These are phyloP conservation scores for Stegana nigrithorax DNA, from an alignment of 2,888 invertebrate genomes.

Conservation along the genomic window DNA sequence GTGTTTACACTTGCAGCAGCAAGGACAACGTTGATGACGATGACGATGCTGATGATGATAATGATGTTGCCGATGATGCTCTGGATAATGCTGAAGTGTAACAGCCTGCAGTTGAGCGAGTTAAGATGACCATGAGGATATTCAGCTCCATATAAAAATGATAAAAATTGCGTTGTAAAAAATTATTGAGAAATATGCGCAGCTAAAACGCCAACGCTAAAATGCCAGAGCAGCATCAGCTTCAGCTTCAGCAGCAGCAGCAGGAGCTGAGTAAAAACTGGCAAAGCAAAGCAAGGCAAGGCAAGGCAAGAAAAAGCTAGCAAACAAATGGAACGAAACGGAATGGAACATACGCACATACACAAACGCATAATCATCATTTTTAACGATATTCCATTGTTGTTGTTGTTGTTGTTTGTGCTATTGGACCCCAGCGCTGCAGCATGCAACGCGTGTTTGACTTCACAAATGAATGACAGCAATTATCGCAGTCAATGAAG, in stretches of 20 bases:
- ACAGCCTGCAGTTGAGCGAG: too few relatives aligned
- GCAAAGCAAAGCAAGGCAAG: too few relatives aligned
- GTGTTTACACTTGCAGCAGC: background rate
- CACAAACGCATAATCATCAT: background rate
- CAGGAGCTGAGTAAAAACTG: too few relatives aligned
- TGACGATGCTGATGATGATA: background rate
- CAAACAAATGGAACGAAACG: background rate
- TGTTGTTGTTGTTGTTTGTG: background rate
- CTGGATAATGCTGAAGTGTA: too few relatives aligned
- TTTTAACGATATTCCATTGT: background rate
- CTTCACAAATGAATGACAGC: slow-evolving; percentile 60
- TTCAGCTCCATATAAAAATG: background rate
- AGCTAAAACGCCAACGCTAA: too few relatives aligned
- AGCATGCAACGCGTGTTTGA: slow-evolving; percentile 37
- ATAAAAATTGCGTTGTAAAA: slow-evolving; percentile 8
- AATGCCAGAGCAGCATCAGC: too few relatives aligned
- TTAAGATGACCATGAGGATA: too few relatives aligned
- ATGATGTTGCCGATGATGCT: too few relatives aligned
- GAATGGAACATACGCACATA: background rate
- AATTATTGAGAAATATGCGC: background rate
- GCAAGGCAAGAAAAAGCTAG: too few relatives aligned
- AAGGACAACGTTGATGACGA: background rate
- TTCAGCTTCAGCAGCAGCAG: too few relatives aligned
- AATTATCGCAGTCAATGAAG: slow-evolving; percentile 58
- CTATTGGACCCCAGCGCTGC: slow-evolving; percentile 41